phyloP scores from a whole-genome alignment of 2,888 invertebrate genomes.

The Ichneumoninae sp. region DNA sequence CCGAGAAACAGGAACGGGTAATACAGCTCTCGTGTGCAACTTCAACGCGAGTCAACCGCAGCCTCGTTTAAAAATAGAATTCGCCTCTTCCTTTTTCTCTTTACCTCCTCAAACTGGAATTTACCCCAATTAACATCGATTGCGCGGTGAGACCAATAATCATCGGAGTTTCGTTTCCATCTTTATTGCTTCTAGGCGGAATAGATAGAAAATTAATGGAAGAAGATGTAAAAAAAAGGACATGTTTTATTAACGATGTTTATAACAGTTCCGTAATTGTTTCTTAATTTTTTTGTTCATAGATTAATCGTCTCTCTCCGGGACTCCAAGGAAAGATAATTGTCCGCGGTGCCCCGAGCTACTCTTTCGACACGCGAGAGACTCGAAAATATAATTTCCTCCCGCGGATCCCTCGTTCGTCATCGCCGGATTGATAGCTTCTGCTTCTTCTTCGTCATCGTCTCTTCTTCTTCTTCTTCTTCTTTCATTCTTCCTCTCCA shows the following conservation, averaged over 20 bases:
- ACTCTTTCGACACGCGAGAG: slow-evolving; percentile 5
- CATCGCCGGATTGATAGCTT: background rate
- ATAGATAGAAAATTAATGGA: background rate
- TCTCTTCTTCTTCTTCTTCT: background rate
- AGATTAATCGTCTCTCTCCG: background rate
- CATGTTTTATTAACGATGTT: background rate
- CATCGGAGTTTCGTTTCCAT: background rate
- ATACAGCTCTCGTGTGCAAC: slow-evolving; percentile 32
- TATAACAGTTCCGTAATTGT: background rate
- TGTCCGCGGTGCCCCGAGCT: background rate
- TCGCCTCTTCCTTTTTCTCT: slow-evolving; percentile 11
- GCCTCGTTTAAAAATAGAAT: slow-evolving; percentile 59
- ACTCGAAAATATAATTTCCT: slow-evolving; percentile 14
- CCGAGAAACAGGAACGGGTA: slow-evolving; percentile 62
- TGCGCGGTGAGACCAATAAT: background rate
- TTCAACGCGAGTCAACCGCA: slow-evolving; percentile 56
- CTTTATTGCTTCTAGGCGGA: background rate
- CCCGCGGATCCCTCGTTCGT: background rate
- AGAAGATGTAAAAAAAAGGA: background rate
- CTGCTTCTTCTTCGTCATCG: background rate
- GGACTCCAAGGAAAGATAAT: background rate
- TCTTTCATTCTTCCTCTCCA: background rate
- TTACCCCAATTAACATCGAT: slow-evolving; percentile 44
- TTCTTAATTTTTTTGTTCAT: background rate
- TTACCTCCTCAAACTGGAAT: slow-evolving; percentile 22